These are phyloP conservation scores for Hyperoodon ampullatus DNA, from an alignment of 2,113 vertebrate genomes.

Conservation along the genomic window DNA sequence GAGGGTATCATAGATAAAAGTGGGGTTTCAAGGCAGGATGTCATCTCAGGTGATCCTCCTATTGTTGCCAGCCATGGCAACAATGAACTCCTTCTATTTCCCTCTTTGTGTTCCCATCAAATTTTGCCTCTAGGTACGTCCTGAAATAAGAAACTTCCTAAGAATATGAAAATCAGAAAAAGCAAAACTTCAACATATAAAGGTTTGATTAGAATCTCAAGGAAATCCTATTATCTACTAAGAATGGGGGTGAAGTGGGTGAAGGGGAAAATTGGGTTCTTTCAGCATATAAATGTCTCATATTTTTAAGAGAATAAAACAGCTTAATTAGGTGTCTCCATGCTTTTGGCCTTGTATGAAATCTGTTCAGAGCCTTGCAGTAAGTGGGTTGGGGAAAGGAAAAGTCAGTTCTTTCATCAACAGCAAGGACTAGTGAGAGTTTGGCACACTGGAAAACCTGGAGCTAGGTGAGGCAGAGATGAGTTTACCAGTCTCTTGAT, in stretches of 20 bases:
- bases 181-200: neutral
- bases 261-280: neutral
- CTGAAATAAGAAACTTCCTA: neutral
- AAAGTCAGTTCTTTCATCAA: too few relatives aligned
- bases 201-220: neutral
- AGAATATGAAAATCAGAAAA: neutral
- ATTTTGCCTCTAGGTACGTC: neutral
- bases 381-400: too few relatives aligned
- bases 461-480: too few relatives aligned
- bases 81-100: neutral
- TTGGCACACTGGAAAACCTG: accelerated
- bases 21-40: neutral
- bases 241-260: neutral
- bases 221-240: too few relatives aligned
- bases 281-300: too few relatives aligned
- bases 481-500: neutral
- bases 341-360: neutral
- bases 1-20: neutral
- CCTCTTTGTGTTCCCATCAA: neutral
- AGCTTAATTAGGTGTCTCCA: accelerated
- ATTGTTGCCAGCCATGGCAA: neutral
- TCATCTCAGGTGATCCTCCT: neutral
- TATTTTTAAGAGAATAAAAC: neutral
- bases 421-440: too few relatives aligned
- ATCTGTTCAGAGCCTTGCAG: too few relatives aligned